phyloP scores from a whole-genome alignment of 2,113 vertebrate species.

The Syrrhaptes paradoxus region DNA sequence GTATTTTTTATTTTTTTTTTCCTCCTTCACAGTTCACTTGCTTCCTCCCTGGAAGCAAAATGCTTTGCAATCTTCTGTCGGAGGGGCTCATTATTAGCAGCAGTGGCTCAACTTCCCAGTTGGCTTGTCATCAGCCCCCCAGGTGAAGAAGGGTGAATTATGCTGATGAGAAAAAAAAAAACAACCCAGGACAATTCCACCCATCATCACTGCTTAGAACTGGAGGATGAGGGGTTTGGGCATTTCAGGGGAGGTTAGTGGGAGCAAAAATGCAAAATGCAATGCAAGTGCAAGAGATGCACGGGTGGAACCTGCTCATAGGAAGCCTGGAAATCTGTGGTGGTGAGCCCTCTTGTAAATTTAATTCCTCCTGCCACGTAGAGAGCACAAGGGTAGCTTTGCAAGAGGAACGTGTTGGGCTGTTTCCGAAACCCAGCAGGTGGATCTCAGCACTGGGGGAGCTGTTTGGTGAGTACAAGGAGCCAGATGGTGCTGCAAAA shows the following conservation, averaged over 20 bases:
- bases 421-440: neutral
- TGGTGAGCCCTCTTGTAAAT: neutral
- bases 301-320: neutral
- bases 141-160: neutral
- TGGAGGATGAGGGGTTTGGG: neutral
- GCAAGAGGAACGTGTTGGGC: neutral
- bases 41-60: conserved; percentile 45
- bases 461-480: rapidly evolving
- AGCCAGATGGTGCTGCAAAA: neutral
- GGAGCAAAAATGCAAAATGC: neutral
- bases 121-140: neutral
- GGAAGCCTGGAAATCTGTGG: neutral
- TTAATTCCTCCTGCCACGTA: neutral
- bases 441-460: neutral
- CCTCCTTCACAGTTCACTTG: conserved; percentile 52
- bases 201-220: neutral
- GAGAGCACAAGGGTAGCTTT: neutral
- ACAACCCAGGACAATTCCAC: neutral
- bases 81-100: neutral
- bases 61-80: neutral
- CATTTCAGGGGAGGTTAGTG: neutral
- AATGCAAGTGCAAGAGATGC: too few relatives aligned
- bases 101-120: neutral
- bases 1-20: conserved; percentile 29
- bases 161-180: neutral